These are phyloP conservation scores for Falco naumanni DNA, from an alignment of 2,797 vertebrate genomes.

Conservation along the genomic window DNA sequence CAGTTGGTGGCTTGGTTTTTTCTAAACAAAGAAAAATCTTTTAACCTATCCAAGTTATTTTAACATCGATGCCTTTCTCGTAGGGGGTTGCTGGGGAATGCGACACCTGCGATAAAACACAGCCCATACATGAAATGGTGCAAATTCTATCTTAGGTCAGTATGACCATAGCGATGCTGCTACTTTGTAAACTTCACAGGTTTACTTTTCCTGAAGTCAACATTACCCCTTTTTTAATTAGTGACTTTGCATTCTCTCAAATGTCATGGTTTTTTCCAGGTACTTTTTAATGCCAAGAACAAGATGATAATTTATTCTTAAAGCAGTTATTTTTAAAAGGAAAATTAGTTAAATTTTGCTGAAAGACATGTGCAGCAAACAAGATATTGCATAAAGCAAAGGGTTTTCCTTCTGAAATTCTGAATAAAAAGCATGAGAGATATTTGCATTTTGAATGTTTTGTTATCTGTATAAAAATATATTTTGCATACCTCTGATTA, in stretches of 20 bases:
- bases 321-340: background rate
- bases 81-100: background rate
- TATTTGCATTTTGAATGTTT: background rate
- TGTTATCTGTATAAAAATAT: background rate
- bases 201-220: background rate
- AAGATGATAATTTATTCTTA: background rate
- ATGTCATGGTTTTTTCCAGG: rapidly evolving
- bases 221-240: background rate
- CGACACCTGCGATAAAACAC: background rate
- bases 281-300: background rate
- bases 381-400: background rate
- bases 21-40: background rate
- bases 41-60: background rate
- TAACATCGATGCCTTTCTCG: rapidly evolving
- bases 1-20: background rate
- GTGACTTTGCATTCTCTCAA: background rate
- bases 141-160: background rate
- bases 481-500: background rate
- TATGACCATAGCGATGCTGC: background rate
- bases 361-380: background rate
- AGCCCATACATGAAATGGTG: background rate
- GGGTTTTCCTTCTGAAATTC: background rate
- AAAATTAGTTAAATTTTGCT: background rate
- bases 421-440: background rate
- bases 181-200: background rate